Conservation (phyloP, 2,888 invertebrate species). For the Hyles lineata region DNA sequence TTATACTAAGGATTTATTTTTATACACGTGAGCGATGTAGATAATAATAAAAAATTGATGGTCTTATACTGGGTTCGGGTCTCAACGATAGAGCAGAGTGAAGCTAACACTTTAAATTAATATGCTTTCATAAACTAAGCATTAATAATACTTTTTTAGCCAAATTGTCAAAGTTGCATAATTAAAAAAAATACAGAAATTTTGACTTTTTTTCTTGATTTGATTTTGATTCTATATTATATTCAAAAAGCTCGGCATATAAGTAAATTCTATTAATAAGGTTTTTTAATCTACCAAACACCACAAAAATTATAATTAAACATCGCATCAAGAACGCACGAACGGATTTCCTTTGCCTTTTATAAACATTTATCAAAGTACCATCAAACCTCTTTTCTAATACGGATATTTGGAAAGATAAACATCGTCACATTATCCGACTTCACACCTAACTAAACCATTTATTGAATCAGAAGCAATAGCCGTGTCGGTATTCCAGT, state of each 20-base stretch:
- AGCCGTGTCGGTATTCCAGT: slow-evolving; percentile 39
- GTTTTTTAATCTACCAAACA: neutral
- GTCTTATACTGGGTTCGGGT: neutral
- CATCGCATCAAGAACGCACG: neutral
- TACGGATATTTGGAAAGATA: neutral
- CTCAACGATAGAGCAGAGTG: too few relatives aligned
- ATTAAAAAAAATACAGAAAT: too few relatives aligned
- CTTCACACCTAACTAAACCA: slow-evolving; percentile 18
- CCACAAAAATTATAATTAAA: neutral
- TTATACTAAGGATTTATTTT: neutral
- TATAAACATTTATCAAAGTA: neutral
- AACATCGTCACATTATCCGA: neutral
- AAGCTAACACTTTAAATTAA: too few relatives aligned
- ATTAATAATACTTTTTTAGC: too few relatives aligned
- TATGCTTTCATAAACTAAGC: too few relatives aligned
- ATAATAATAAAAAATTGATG: neutral
- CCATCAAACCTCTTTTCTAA: neutral
- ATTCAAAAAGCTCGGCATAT: too few relatives aligned
- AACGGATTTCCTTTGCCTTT: slow-evolving; percentile 5
- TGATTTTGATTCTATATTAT: too few relatives aligned
- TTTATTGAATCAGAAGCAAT: slow-evolving; percentile 12
- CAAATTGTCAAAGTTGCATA: too few relatives aligned
- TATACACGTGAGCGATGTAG: too few relatives aligned
- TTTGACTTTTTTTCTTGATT: too few relatives aligned
- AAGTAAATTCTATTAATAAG: too few relatives aligned